phyloP scores from a whole-genome alignment of 1,140 invertebrate genomes.

The Armadillidium nasatum region DNA sequence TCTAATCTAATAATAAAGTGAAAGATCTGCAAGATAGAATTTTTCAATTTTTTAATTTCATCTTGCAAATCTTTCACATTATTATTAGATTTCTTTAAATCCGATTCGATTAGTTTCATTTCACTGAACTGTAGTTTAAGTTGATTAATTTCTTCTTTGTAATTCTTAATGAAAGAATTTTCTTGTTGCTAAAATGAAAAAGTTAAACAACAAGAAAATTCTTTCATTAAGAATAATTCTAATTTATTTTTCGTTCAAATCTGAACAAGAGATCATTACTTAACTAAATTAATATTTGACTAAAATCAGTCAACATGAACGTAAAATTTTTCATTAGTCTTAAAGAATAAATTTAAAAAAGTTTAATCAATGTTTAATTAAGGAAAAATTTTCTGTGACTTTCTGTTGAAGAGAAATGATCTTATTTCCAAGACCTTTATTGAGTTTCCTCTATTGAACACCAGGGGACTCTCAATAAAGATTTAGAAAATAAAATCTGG shows the following conservation, averaged over 20 bases:
- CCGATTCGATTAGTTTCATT: conserved; percentile 64
- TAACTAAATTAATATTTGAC: no score
- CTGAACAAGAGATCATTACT: no score
- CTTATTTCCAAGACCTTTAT: conserved; percentile 96
- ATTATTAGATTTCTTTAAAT: conserved; percentile 58
- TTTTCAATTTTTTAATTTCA: no score
- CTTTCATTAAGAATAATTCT: background rate
- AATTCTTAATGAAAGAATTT: conserved; percentile 24
- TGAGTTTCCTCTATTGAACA: conserved; percentile 89
- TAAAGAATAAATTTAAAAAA: background rate
- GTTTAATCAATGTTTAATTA: background rate
- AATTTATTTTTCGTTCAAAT: no score
- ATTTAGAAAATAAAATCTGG: conserved; percentile 55
- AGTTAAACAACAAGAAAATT: no score
- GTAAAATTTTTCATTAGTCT: background rate
- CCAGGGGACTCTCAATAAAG: conserved; percentile 54
- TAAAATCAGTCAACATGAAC: no score
- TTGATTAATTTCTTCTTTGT: conserved; percentile 59
- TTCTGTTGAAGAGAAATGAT: conserved; percentile 93
- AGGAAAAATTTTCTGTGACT: conserved; percentile 61
- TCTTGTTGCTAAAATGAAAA: conserved; percentile 32
- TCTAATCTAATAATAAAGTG: no score
- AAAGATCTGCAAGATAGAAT: no score
- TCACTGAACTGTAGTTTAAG: conserved; percentile 63
- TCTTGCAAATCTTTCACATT: no score